Conservation (phyloP, 2,113 vertebrate genomes). For the Pelusios castaneus region DNA sequence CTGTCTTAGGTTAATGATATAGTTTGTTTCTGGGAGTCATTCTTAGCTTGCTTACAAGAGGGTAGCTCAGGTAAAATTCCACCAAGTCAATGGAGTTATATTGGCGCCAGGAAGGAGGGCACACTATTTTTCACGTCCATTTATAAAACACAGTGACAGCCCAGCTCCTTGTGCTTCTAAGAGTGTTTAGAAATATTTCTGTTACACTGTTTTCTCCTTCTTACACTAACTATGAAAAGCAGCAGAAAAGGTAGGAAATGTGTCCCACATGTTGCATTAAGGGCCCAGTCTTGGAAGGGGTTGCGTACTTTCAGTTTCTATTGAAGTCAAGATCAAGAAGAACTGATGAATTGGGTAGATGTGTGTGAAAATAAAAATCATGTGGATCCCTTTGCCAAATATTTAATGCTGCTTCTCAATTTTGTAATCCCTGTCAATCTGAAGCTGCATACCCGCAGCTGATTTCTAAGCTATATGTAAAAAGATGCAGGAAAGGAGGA, state of each 20-base stretch:
- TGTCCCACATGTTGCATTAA: neutral
- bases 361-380: rapidly evolving
- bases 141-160: neutral
- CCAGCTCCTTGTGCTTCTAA: neutral
- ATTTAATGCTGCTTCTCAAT: neutral
- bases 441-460: neutral
- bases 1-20: neutral
- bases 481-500: neutral
- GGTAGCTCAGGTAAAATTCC: neutral
- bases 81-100: neutral
- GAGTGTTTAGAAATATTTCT: neutral
- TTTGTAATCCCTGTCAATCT: neutral
- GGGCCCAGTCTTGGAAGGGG: neutral
- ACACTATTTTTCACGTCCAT: neutral
- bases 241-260: neutral
- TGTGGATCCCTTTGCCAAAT: neutral
- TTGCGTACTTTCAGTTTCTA: neutral
- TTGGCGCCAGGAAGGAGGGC: neutral
- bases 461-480: neutral
- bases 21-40: neutral
- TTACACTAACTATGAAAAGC: neutral
- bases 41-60: neutral
- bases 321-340: neutral
- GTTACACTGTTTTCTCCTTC: neutral
- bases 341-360: neutral